Evolutionary conservation across 2,888 invertebrate species (phyloP), one percentile per base, ranked within the genome.

Genomic region (Lasioglossum malachurum): DNA sequence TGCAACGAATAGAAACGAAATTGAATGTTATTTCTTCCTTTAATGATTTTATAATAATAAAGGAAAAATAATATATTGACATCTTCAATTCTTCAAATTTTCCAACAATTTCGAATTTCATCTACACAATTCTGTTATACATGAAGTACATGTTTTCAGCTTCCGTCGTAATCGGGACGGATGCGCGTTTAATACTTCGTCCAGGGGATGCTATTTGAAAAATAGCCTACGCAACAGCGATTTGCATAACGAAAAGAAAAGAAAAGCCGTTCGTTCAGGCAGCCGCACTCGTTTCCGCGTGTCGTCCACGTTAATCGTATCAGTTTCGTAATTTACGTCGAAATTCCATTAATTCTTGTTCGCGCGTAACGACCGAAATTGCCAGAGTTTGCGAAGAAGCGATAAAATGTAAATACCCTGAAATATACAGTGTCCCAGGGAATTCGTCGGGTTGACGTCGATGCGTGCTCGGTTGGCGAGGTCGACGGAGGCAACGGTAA

Each of bases 401-500:
- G 92, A 92, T 92, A 92, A 92, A 92, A 92, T 92, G 90, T 91
- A 89, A 91, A 91, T 93, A 91, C 92, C 90, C 89, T 93, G 93
- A 93, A 91, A 89, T 90, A 89, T 90, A 92, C 88, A 86, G 91
- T 88, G 82, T 89, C 89, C 88, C 77, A 83, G 89, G 90, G 89
- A 92, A 91, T 91, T 91, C 88, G 88, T 87, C 84, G 83, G 83
- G 88, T 79, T 79, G 88, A 84, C 84, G 83, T 84, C 74, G 69
- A 83, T 74, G 78, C 44, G 83, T 74, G 78, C 44, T 49, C 80
- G 69, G 57, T 35, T n/a, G 35, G 80, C 64, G 75, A 69, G 78
- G 79, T 75, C 76, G 88, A 88, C 27, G 27, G 60, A 27, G 60
- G 87, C 64, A 64, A 74, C 82, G 89, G 87, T 87, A 90, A 92